These are phyloP conservation scores for Labrus mixtus DNA, from an alignment of 2,113 vertebrate genomes.

Conservation along the genomic window DNA sequence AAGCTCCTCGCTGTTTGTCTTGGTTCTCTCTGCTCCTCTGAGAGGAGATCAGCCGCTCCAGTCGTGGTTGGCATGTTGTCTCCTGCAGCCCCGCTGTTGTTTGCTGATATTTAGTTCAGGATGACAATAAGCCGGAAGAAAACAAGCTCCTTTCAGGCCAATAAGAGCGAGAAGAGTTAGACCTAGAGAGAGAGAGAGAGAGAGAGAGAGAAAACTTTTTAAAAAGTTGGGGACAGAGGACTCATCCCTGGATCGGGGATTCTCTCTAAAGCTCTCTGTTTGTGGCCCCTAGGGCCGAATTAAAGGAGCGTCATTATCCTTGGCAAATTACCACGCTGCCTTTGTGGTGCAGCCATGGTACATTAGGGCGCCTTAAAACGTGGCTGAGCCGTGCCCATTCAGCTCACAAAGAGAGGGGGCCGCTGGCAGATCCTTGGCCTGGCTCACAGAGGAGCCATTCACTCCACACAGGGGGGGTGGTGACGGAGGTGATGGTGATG, in stretches of 20 bases:
- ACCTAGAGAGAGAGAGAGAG: conserved; percentile 21
- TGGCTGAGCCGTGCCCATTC: conserved; percentile 84
- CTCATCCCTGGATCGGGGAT: conserved; percentile 77
- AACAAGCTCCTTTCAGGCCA: conserved; percentile 76
- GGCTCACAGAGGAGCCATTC: conserved; percentile 87
- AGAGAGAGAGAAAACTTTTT: conserved; percentile 13
- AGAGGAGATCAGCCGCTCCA: conserved; percentile 54
- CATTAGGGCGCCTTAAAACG: conserved; percentile 84
- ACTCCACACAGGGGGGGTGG: conserved; percentile 76
- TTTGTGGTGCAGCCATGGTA: conserved; percentile 84
- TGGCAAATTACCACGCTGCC: conserved; percentile 85
- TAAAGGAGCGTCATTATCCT: conserved; percentile 88
- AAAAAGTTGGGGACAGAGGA: conserved; percentile 50
- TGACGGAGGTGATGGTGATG: conserved; percentile 34
- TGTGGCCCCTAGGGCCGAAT: conserved; percentile 81
- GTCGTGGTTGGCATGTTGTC: conserved; percentile 60
- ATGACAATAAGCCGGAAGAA: conserved; percentile 84
- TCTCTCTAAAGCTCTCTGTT: conserved; percentile 80
- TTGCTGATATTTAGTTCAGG: conserved; percentile 80
- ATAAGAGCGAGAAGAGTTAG: conserved; percentile 32
- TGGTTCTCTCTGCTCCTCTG: conserved; percentile 38
- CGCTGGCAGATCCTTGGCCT: conserved; percentile 90
- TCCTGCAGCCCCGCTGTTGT: conserved; percentile 71
- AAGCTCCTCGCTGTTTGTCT: conserved; percentile 55
- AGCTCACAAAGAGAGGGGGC: conserved; percentile 84